phyloP scores from a whole-genome alignment of 2,113 vertebrate species.

The Chitala chitala region DNA sequence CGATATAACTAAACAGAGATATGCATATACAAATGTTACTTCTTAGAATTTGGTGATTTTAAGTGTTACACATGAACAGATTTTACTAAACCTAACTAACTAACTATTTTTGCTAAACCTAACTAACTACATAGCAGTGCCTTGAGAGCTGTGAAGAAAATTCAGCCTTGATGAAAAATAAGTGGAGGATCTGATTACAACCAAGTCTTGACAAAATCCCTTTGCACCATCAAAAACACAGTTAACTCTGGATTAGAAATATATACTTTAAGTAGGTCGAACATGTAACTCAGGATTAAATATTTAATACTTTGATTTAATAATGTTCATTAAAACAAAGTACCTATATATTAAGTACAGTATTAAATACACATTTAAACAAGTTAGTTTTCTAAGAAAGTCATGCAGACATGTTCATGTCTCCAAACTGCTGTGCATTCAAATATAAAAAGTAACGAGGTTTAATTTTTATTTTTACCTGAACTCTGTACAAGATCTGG shows the following conservation, averaged over 20 bases:
- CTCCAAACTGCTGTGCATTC: too few species aligned
- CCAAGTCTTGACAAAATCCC: background rate
- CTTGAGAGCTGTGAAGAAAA: too few species aligned
- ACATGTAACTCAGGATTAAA: slow-evolving; percentile 18
- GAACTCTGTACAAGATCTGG: background rate
- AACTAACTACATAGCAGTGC: too few species aligned
- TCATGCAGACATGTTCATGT: background rate
- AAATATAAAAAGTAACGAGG: too few species aligned
- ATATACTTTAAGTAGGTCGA: slow-evolving; percentile 14
- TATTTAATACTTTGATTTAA: slow-evolving; percentile 22
- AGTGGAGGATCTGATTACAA: background rate
- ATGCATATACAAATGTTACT: too few species aligned
- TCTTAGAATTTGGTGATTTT: too few species aligned
- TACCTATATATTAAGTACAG: slow-evolving; percentile 19
- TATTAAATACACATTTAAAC: background rate
- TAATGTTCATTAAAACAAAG: slow-evolving; percentile 10
- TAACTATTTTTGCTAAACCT: too few species aligned
- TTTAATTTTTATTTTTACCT: too few species aligned
- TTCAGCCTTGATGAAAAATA: too few species aligned
- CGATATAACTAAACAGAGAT: too few species aligned
- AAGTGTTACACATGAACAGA: too few species aligned
- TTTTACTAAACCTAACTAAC: too few species aligned
- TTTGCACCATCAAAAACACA: background rate
- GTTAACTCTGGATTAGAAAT: slow-evolving; percentile 11
- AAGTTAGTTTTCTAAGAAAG: background rate